Percentiles rank a stretch among this genome's conserved stretches.
Conservation (phyloP, 1,140 invertebrate genomes). For the Drosophila micromelanica region DNA sequence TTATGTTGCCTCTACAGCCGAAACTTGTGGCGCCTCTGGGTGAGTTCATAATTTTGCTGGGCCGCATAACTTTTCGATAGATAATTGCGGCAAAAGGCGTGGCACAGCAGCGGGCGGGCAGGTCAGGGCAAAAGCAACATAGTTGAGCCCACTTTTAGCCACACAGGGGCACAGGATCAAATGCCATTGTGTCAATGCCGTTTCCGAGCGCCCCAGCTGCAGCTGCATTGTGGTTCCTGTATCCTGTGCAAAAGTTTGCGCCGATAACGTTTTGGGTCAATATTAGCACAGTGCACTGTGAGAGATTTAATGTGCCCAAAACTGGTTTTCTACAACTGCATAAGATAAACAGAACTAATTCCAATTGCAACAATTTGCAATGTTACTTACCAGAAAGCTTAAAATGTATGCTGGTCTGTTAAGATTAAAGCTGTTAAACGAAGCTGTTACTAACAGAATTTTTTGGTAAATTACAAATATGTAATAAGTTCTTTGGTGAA, state of each 20-base stretch:
- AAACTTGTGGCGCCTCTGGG: conserved; percentile 85
- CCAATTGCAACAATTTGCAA: too few species aligned
- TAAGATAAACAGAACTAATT: too few species aligned
- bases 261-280: conserved; percentile 40
- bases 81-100: conserved; percentile 43
- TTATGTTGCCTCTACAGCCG: conserved; percentile 88
- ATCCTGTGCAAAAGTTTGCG: conserved; percentile 36
- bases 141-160: conserved; percentile 65
- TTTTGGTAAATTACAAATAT: too few species aligned
- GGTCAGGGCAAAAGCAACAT: conserved; percentile 17
- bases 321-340: too few species aligned
- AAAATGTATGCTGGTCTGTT: too few species aligned
- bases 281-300: conserved; percentile 23
- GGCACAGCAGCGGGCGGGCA: neutral
- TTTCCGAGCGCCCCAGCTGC: conserved; percentile 10
- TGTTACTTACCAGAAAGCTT: too few species aligned
- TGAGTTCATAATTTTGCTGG: conserved; percentile 61
- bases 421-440: too few species aligned
- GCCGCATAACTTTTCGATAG: conserved; percentile 37
- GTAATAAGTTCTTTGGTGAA: too few species aligned
- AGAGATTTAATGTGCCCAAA: too few species aligned
- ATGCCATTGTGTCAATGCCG: conserved; percentile 49
- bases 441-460: too few species aligned
- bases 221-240: conserved; percentile 32
- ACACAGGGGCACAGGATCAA: conserved; percentile 38